Evolutionary conservation across 2,797 vertebrate species (phyloP), one percentile per base, ranked within the genome.

Genomic region (Neosilurus mollespiculum): DNA sequence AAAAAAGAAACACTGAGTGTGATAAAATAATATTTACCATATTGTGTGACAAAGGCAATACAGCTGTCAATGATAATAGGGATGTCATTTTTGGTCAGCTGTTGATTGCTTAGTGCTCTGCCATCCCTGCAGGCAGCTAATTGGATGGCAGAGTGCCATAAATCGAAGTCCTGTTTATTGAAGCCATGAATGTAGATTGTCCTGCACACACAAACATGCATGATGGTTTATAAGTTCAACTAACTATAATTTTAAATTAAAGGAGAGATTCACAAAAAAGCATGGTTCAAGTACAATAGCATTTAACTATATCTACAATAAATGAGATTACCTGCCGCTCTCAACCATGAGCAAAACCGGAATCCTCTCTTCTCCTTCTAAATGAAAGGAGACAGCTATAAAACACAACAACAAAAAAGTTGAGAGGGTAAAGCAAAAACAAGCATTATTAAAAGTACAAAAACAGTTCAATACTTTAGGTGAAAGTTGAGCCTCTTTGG

Each of bases 41-140:
- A 98, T 92, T 99, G 97, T 18, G 97, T 99, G 94, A 99, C 96
- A 92, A 98, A 99, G 67, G 97, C 96, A 86, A 99, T 95, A 91
- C 98, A 99, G 93, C 98, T 98, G 93, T 97, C 96, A 82, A 99
- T 93, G n/a, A 96, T 94, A 90, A 99, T 98, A 54, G 98, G 98
- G 85, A 98, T 93, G 66, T 96, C 96, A 7, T 98, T 97, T 94
- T 95, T 98, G 88, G 95, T 97, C 92, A 99, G 96, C 94, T 99
- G 98, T 89, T 99, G 98, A 93, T 98, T 96, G 87, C 95, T 89
- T 80, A 99, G 93, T 4, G 96, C 96, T 78, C 93, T 96, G 77
- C 98, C 96, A 87, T 98, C 96, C 87, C 96, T 98, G 90, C 95
- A 94, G 34, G 98, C 96, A 88, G 97, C 98, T 94, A 95, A 94